Evolutionary conservation across 2,888 invertebrate genomes (phyloP).

Genomic region (Drosophila parthenogenetica): DNA sequence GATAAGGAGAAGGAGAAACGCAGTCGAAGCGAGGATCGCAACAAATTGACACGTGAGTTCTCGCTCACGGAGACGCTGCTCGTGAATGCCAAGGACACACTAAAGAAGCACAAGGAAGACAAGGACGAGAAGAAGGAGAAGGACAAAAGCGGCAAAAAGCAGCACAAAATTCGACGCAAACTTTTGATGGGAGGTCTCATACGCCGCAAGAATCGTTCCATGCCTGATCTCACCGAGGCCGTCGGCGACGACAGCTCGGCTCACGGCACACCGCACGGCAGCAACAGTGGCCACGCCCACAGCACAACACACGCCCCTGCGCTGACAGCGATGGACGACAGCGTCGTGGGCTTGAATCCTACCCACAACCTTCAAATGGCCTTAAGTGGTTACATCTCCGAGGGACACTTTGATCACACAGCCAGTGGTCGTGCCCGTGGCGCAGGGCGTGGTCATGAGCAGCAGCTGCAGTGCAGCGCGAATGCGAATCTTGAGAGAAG

Average conservation of each 20-base stretch:
- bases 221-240: constrained; percentile 95
- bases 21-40: constrained; percentile 94
- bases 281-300: constrained; percentile 41
- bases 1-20: constrained; percentile 92
- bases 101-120: constrained; percentile 87
- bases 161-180: constrained; percentile 95
- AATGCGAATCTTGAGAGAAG: constrained; percentile 94
- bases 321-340: constrained; percentile 89
- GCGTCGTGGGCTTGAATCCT: constrained; percentile 88
- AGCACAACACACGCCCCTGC: constrained; percentile 46
- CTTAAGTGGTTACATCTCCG: constrained; percentile 92
- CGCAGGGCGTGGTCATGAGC: not conserved
- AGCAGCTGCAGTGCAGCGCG: constrained; percentile 79
- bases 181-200: constrained; percentile 95
- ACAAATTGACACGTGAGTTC: constrained; percentile 90
- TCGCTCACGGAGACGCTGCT: constrained; percentile 88
- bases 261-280: not conserved
- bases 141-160: constrained; percentile 93
- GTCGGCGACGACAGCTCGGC: constrained; percentile 84
- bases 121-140: constrained; percentile 88
- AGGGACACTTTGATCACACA: constrained; percentile 92
- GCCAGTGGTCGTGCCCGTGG: not conserved
- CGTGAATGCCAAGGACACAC: constrained; percentile 86
- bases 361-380: constrained; percentile 79
- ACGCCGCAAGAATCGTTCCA: constrained; percentile 94